Evolutionary conservation across 2,888 invertebrate species (phyloP), one percentile per base, ranked within the genome.

Genomic region (Crocallis elinguaria): DNA sequence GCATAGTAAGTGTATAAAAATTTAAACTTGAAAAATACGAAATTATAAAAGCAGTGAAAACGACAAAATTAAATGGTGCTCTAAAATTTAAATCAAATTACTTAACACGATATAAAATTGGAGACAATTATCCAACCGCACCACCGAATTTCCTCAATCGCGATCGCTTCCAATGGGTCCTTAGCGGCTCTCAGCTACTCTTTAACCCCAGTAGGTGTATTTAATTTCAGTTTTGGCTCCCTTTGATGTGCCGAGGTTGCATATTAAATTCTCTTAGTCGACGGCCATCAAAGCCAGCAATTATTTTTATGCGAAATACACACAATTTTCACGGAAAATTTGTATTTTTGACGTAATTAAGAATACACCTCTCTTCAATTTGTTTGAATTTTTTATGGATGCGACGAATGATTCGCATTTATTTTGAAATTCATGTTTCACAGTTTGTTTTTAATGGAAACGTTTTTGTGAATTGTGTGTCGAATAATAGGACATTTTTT

Each of bases 241-340:
- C 82, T 85, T 84, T 85, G 86, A 85, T 74, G 82, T 80, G 66
- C 67, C 66, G 65, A 73, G 75, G 78, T 66, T 78, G 79, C 83
- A 83, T 82, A 86, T 86, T 86, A 84, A 84, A 85, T 83, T 82
- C 79, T 79, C 77, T 70, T 75, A 79, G 73, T 69, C 75, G 72
- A 73, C 73, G 70, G 57, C 63, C 74, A 81, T 86, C 85, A 86
- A 86, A 86, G 84, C 64, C 62, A 67, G 64, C 72, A 75, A 80
- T 84, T 83, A 80, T 79, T 79, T 73, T 73, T 71, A 74, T 67
- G 67, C 60, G 51, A 54, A 54, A 53, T 41, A 58, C 53, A 53
- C 69, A 69, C 68, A 68, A 68, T 71, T 72, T 75, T 1, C 63
- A 50, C 61, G 66, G 51, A 54, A 66, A 70, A 63, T 59, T 66